Conservation (phyloP, 2,113 vertebrate species). For the Carettochelys insculpta region DNA sequence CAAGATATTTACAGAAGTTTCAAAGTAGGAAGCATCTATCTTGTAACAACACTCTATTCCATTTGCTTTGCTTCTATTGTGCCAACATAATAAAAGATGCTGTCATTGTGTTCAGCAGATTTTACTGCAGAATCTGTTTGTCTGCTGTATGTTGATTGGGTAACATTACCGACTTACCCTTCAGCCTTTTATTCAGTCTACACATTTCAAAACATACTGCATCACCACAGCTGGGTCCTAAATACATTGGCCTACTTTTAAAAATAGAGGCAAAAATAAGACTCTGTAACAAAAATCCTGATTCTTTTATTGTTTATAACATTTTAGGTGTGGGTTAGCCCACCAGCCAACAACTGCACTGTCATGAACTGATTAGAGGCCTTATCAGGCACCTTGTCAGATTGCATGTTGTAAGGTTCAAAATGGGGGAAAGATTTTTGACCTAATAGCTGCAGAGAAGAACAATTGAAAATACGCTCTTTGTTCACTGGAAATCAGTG, state of each 20-base stretch:
- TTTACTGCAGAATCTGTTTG: background rate
- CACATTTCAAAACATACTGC: fast-evolving
- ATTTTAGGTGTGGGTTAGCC: fast-evolving
- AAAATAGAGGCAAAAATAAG: background rate
- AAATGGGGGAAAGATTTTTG: background rate
- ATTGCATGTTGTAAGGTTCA: background rate
- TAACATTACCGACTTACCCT: fast-evolving
- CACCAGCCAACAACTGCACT: background rate
- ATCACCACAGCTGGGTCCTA: background rate
- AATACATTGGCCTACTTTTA: background rate
- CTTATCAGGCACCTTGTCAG: background rate
- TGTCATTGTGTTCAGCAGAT: background rate
- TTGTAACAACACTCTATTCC: slow-evolving; percentile 26
- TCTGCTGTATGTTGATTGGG: background rate
- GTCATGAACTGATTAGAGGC: background rate
- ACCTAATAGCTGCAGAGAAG: background rate
- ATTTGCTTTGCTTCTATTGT: background rate
- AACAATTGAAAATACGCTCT: background rate
- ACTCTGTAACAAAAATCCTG: background rate
- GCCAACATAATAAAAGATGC: background rate
- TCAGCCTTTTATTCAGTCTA: background rate
- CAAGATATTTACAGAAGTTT: slow-evolving; percentile 31
- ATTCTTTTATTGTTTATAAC: background rate
- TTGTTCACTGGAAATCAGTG: background rate
- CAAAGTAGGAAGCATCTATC: slow-evolving; percentile 58